Conservation (phyloP, 2,113 vertebrate species). For the Ceyx cyanopectus region DNA sequence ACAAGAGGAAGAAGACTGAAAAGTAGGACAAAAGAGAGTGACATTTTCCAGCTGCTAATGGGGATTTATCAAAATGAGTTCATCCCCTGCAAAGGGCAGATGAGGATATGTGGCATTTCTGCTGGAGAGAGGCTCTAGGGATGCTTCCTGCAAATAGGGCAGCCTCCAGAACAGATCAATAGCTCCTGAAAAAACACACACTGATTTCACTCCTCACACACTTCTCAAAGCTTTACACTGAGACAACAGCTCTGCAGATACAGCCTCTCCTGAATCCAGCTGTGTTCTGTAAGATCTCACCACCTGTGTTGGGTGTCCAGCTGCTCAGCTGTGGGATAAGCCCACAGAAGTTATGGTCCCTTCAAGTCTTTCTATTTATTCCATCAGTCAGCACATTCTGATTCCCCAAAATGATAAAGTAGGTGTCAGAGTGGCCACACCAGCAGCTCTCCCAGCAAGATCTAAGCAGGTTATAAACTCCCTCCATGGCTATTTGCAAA, state of each 20-base stretch:
- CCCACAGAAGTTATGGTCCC: not conserved
- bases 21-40: constrained; percentile 27
- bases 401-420: not conserved
- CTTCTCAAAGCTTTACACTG: not conserved
- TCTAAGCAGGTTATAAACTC: not conserved
- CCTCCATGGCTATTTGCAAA: not conserved
- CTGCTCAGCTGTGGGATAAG: not conserved
- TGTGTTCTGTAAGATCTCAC: not conserved
- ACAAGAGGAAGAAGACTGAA: constrained; percentile 23
- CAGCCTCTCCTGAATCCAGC: not conserved
- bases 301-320: not conserved
- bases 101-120: constrained; percentile 16
- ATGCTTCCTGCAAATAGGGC: constrained; percentile 22
- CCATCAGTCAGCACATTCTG: not conserved
- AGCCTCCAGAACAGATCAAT: not conserved
- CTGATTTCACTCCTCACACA: not conserved
- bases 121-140: not conserved
- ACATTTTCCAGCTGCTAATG: not conserved
- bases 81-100: not conserved
- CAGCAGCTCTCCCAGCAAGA: not conserved
- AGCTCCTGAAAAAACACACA: not conserved
- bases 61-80: not conserved
- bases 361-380: not conserved
- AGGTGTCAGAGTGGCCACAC: not conserved
- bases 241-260: not conserved